Conservation (phyloP, 2,888 invertebrate species). For the Tubiluchus corallicola region DNA sequence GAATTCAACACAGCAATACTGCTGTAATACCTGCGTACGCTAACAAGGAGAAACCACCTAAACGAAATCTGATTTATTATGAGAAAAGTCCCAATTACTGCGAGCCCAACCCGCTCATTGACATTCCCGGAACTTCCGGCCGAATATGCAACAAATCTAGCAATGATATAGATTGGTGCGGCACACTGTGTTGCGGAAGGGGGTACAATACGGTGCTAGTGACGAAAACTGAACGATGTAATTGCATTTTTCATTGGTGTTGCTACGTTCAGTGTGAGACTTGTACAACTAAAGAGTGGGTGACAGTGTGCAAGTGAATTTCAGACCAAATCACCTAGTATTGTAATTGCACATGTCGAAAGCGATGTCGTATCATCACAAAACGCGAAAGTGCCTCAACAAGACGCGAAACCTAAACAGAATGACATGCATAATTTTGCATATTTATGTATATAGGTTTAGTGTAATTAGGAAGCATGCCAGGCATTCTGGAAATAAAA, state of each 20-base stretch:
- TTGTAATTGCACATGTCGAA: too few species aligned
- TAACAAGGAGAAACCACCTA: slow-evolving; percentile 9
- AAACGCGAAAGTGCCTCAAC: too few species aligned
- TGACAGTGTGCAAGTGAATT: neutral
- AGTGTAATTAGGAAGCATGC: too few species aligned
- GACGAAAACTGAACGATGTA: neutral
- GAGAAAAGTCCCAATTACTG: slow-evolving; percentile 27
- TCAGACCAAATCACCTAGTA: too few species aligned
- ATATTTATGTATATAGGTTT: too few species aligned
- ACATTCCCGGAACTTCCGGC: slow-evolving; percentile 22
- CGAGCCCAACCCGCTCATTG: slow-evolving; percentile 4
- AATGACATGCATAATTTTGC: too few species aligned
- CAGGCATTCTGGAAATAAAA: too few species aligned
- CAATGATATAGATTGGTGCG: slow-evolving; percentile 22
- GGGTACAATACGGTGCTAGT: slow-evolving; percentile 23
- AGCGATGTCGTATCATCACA: too few species aligned
- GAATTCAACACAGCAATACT: slow-evolving; percentile 13
- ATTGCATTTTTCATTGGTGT: neutral
- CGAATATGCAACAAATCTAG: slow-evolving; percentile 24
- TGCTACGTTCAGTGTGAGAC: neutral
- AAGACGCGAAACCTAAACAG: too few species aligned
- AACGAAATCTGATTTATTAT: slow-evolving; percentile 23
- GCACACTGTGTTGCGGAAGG: slow-evolving; percentile 26
- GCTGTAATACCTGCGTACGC: neutral
- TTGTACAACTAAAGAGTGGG: neutral